A percentile compares a stretch with the other conserved stretches of the same genome.
Evolutionary conservation across 2,113 vertebrate species (phyloP).

Genomic region (Triplophysa dalaica): DNA sequence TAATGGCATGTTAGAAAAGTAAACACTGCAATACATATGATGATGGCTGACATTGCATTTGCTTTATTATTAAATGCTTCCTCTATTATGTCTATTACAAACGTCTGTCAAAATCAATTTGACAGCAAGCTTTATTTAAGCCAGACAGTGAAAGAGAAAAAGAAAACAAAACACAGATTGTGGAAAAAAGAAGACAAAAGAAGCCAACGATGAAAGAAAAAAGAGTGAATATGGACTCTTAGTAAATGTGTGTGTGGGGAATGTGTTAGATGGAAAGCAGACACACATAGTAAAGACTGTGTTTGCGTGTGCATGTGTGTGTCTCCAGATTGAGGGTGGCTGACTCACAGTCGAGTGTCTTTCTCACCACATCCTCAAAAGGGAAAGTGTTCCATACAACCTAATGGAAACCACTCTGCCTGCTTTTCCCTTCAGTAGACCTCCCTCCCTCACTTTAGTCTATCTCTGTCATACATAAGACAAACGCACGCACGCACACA

Average conservation of each 20-base stretch:
- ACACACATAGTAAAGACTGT: not conserved
- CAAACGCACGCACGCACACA: not conserved
- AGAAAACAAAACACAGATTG: not conserved
- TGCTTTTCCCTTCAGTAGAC: slow-evolving; percentile 45
- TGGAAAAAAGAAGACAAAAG: not conserved
- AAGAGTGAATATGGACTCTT: slow-evolving; percentile 1
- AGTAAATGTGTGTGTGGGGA: slow-evolving; percentile 3
- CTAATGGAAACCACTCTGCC: slow-evolving; percentile 53
- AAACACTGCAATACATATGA: no score
- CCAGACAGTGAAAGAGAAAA: not conserved
- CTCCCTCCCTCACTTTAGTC: slow-evolving; percentile 12
- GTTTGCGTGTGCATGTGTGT: slow-evolving; percentile 25
- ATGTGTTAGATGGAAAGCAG: slow-evolving; percentile 4
- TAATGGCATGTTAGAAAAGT: no score
- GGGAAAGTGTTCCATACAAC: slow-evolving; percentile 55
- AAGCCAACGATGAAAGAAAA: not conserved
- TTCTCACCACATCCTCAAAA: slow-evolving; percentile 55
- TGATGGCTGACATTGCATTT: not conserved
- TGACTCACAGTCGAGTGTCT: slow-evolving; percentile 45
- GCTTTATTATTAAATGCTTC: not conserved
- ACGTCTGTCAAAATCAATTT: no score
- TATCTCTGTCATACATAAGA: slow-evolving; percentile 20
- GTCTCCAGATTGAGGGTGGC: slow-evolving; percentile 19
- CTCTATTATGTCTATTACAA: not conserved
- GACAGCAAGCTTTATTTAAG: not conserved